A percentile compares a stretch with the other conserved stretches of the same genome.
Evolutionary conservation across 2,888 invertebrate species (phyloP).

Genomic region (Cerastis leucographa): DNA sequence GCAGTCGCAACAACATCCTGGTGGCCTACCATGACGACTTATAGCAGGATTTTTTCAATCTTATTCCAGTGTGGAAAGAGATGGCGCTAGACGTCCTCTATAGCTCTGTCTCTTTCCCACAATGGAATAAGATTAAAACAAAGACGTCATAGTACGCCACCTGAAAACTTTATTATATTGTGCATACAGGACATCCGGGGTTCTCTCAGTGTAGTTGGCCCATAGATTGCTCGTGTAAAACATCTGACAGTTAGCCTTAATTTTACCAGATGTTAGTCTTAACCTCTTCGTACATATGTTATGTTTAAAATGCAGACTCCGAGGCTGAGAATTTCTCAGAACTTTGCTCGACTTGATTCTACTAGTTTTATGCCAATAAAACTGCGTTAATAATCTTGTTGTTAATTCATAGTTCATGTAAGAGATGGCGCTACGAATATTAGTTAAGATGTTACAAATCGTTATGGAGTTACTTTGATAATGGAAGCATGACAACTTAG

Average conservation of each 20-base stretch:
- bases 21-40: no score
- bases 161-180: neutral
- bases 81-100: no score
- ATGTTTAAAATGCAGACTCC: neutral
- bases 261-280: neutral
- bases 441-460: neutral
- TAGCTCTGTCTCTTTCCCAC: no score
- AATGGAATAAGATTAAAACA: no score
- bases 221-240: neutral
- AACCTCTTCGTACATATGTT: neutral
- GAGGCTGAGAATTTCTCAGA: neutral
- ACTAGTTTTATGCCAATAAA: neutral
- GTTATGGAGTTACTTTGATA: neutral
- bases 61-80: no score
- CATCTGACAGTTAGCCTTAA: neutral
- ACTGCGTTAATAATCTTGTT: neutral
- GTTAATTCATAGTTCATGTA: neutral
- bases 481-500: neutral
- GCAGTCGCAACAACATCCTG: neutral
- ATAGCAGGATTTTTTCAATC: no score
- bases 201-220: neutral
- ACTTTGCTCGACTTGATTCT: neutral
- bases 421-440: conserved; percentile 4
- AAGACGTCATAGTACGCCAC: no score
- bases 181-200: neutral